Evolutionary conservation across 1,140 invertebrate species (phyloP).

Genomic region (Temnothorax curvispinosus): DNA sequence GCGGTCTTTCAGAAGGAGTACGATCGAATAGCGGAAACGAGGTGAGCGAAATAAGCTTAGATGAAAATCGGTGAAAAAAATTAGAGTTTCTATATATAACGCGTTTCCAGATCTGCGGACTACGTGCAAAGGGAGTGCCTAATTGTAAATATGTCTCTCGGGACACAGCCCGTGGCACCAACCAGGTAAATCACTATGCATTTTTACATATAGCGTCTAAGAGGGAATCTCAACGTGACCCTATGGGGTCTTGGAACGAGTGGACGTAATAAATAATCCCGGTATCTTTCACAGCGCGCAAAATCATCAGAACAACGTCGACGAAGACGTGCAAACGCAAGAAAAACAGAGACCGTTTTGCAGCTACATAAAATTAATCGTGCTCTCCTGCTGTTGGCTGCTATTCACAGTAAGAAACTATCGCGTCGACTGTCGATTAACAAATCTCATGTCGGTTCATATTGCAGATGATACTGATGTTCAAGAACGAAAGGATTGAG

Average conservation of each 20-base stretch:
- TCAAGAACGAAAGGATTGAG: slow-evolving; percentile 88
- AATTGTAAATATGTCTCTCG: slow-evolving; percentile 69
- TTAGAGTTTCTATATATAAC: neutral
- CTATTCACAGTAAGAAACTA: slow-evolving; percentile 77
- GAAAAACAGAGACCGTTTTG: slow-evolving; percentile 70
- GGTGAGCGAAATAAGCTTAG: slow-evolving; percentile 20
- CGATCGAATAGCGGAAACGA: slow-evolving; percentile 81
- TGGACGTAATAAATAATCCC: neutral
- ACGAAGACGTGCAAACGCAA: slow-evolving; percentile 51
- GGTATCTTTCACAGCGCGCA: neutral
- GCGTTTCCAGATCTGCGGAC: slow-evolving; percentile 30
- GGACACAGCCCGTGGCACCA: neutral
- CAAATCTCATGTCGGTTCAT: neutral
- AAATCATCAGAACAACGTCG: neutral
- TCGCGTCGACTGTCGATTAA: neutral
- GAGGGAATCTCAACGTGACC: neutral
- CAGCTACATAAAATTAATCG: slow-evolving; percentile 76
- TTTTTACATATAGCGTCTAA: neutral
- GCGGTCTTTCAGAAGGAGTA: slow-evolving; percentile 88
- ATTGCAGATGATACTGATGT: slow-evolving; percentile 89
- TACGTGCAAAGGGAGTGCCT: slow-evolving; percentile 59
- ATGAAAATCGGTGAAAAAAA: neutral
- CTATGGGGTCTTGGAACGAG: no score
- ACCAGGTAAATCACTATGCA: slow-evolving; percentile 15
- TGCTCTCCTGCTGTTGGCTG: slow-evolving; percentile 77